A percentile compares a stretch with the other conserved stretches of the same genome.
Evolutionary conservation across 2,113 vertebrate genomes (phyloP).

Genomic region (Trematomus loennbergii): DNA sequence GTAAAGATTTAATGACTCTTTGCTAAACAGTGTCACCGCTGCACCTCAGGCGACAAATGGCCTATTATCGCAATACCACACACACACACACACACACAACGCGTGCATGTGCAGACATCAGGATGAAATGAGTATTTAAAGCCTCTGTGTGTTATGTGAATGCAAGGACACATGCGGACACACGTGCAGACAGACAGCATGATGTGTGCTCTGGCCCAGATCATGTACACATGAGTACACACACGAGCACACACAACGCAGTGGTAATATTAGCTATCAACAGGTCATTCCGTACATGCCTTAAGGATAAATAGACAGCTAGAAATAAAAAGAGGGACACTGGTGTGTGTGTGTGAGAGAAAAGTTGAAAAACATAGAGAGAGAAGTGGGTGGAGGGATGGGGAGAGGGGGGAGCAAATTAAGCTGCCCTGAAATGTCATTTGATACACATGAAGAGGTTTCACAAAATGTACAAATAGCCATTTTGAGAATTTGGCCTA

Average conservation of each 20-base stretch:
- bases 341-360: background rate
- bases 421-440: conserved; percentile 37
- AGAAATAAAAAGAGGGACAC: conserved; percentile 42
- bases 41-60: conserved; percentile 79
- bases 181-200: conserved; percentile 27
- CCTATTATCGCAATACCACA: conserved; percentile 79
- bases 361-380: background rate
- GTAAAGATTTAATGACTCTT: conserved; percentile 31
- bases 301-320: conserved; percentile 50
- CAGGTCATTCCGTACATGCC: conserved; percentile 67
- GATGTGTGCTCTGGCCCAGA: conserved; percentile 45
- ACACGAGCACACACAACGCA: conserved; percentile 10
- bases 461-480: conserved; percentile 1
- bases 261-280: conserved; percentile 36
- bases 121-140: conserved; percentile 58
- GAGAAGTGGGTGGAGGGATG: background rate
- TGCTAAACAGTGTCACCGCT: conserved; percentile 81
- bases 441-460: conserved; percentile 14
- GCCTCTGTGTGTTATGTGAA: conserved; percentile 35
- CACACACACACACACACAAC: conserved; percentile 31
- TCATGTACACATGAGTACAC: conserved; percentile 18
- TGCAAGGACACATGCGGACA: conserved; percentile 43
- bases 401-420: conserved; percentile 15
- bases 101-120: background rate
- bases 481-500: too few relatives aligned